Evolutionary conservation across 1,140 invertebrate genomes (phyloP).

Genomic region (Drosophila watanabei): DNA sequence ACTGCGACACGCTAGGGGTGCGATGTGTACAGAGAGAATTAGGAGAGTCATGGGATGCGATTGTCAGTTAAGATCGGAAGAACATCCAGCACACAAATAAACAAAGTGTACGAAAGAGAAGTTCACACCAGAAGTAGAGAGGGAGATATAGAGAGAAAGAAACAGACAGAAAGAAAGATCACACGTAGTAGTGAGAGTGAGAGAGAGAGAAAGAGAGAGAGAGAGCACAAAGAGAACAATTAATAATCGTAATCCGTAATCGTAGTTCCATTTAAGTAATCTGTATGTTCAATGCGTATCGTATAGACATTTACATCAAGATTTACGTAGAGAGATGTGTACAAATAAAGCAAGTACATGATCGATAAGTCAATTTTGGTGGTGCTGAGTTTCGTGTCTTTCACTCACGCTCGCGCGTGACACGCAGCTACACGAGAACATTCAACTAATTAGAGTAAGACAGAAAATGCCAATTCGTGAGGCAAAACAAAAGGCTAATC

Average conservation of each 20-base stretch:
- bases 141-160: slow-evolving; percentile 9
- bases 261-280: slow-evolving; percentile 36
- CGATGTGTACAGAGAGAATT: slow-evolving; percentile 47
- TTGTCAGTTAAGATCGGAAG: slow-evolving; percentile 51
- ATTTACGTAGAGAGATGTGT: slow-evolving; percentile 50
- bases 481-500: slow-evolving; percentile 36
- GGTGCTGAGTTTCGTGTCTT: slow-evolving; percentile 21
- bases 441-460: slow-evolving; percentile 55
- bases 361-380: slow-evolving; percentile 39
- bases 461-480: slow-evolving; percentile 51
- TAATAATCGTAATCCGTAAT: slow-evolving; percentile 47
- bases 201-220: slow-evolving; percentile 34
- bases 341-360: slow-evolving; percentile 35
- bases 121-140: slow-evolving; percentile 36
- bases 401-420: slow-evolving; percentile 24
- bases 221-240: slow-evolving; percentile 45
- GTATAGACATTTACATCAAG: slow-evolving; percentile 57
- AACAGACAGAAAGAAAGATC: slow-evolving; percentile 13
- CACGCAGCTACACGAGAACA: slow-evolving; percentile 39
- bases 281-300: slow-evolving; percentile 53
- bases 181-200: slow-evolving; percentile 18
- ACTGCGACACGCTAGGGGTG: slow-evolving; percentile 88
- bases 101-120: slow-evolving; percentile 49
- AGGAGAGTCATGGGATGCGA: slow-evolving; percentile 50
- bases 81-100: slow-evolving; percentile 63